phyloP scores from a whole-genome alignment of 2,113 vertebrate genomes.

The Acinonyx jubatus region DNA sequence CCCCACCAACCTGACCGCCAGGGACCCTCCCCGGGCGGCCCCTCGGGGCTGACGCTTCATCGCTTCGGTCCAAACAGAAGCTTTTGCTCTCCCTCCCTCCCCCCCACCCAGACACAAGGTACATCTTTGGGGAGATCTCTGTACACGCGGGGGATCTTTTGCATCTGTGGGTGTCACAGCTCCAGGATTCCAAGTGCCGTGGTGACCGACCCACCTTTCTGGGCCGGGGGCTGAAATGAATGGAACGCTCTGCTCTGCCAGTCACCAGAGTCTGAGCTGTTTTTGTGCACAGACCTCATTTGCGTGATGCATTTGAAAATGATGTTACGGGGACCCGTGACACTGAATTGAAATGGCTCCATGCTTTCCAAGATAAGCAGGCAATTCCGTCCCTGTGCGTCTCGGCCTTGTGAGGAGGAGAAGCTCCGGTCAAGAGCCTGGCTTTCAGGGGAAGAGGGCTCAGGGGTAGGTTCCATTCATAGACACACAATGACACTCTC shows the following conservation, averaged over 20 bases:
- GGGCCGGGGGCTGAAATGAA: constrained; percentile 63
- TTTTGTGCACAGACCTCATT: constrained; percentile 58
- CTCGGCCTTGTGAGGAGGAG: rapidly evolving
- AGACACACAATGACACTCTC: rapidly evolving
- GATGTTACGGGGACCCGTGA: constrained; percentile 46
- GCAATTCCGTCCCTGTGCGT: background rate
- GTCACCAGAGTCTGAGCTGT: constrained; percentile 36
- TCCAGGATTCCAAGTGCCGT: constrained; percentile 17
- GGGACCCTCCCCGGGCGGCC: rapidly evolving
- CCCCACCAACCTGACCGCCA: background rate
- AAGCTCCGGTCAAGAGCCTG: background rate
- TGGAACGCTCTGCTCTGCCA: constrained; percentile 77
- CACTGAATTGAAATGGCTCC: constrained; percentile 24
- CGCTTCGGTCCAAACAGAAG: background rate
- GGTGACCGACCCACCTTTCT: constrained; percentile 59
- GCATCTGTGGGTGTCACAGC: rapidly evolving
- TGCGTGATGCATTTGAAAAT: constrained; percentile 70
- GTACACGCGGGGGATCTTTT: background rate
- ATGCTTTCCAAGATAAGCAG: background rate
- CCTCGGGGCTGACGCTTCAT: too few relatives aligned
- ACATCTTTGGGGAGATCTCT: background rate
- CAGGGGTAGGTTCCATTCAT: background rate
- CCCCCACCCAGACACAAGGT: background rate
- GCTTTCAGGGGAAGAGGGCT: background rate
- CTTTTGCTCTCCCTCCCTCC: background rate